Conservation (phyloP, 1,140 invertebrate species). For the Eriosoma lanigerum region DNA sequence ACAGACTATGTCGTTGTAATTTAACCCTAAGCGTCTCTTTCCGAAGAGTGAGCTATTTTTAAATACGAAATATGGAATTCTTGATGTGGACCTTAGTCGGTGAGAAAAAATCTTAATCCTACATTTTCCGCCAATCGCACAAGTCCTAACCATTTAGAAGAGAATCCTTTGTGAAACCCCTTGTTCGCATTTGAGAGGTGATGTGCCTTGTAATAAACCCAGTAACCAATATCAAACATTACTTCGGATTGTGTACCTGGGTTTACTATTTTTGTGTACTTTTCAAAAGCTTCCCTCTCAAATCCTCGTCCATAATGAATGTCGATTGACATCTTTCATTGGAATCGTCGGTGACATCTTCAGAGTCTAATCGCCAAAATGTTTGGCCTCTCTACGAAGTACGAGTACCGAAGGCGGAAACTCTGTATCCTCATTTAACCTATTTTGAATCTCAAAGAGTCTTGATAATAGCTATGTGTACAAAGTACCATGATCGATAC, state of each 20-base stretch:
- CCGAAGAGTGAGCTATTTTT: too few relatives aligned
- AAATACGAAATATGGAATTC: too few relatives aligned
- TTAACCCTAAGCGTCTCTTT: too few relatives aligned
- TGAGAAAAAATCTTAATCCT: not conserved
- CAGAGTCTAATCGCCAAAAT: not conserved
- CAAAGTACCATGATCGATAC: not conserved
- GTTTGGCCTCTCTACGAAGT: not conserved
- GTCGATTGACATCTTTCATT: not conserved
- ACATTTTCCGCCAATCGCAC: not conserved
- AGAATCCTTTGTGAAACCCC: not conserved
- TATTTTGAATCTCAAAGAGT: not conserved
- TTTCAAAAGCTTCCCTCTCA: not conserved
- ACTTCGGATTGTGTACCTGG: too few relatives aligned
- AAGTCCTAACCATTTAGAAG: not conserved
- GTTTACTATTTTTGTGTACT: not conserved
- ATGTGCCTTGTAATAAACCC: not conserved
- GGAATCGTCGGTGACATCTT: not conserved
- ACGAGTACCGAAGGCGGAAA: not conserved
- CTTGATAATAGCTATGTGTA: not conserved
- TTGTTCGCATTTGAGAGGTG: not conserved
- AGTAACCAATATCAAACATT: not conserved
- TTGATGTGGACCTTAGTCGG: too few relatives aligned
- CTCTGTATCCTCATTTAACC: not conserved
- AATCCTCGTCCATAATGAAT: not conserved
- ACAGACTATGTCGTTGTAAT: too few relatives aligned